Evolutionary conservation across 1,140 invertebrate genomes (phyloP), one percentile per base, ranked within the genome.

Genomic region (Cydia pomonella): DNA sequence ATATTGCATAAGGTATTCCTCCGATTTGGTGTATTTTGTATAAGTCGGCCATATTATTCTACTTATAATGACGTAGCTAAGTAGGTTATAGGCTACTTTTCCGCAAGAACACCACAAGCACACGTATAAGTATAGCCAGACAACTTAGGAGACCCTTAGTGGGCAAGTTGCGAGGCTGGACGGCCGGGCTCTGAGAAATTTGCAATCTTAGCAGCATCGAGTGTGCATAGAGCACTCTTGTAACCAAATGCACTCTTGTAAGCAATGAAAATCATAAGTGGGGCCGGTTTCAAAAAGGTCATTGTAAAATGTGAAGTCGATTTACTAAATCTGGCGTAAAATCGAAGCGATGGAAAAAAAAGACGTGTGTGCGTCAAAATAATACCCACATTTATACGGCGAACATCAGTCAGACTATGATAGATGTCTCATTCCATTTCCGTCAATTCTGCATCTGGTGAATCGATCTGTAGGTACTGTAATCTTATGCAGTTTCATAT

Each of bases 111-210:
- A 59, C 16, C 21, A 59, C 53, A 9, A 59, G 13, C 4, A 59
- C 53, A 9, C 23, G 13, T 9, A 44, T 23, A 59, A 10, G 21
- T 50, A 50, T 50, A 50, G 47, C 10, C 47, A 1, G 47, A 50
- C 47, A 59, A 23, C 53, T 59, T 59, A 59, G 53, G 53, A 59
- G 21, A 59, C 53, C 53, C 53, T 59, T 59, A 59, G 53, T n/a
- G 53, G 21, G 53, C 9, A 59, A 59, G 53, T 59, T 59, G 9
- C 53, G 53, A 59, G 53, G 53, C 21, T 59, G 53, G 53, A 23
- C 53, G 18, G 53, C 53, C 21, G 53, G 21, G 18, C 53, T 7
- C 53, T 23, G 53, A 23, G 53, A 59, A 59, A 59, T 59, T 59
- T 59, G 53, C 53, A 21, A 59, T 59, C 53, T 23, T 59, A 23